phyloP scores from a whole-genome alignment of 2,113 vertebrate species.

The Arenaria interpres region DNA sequence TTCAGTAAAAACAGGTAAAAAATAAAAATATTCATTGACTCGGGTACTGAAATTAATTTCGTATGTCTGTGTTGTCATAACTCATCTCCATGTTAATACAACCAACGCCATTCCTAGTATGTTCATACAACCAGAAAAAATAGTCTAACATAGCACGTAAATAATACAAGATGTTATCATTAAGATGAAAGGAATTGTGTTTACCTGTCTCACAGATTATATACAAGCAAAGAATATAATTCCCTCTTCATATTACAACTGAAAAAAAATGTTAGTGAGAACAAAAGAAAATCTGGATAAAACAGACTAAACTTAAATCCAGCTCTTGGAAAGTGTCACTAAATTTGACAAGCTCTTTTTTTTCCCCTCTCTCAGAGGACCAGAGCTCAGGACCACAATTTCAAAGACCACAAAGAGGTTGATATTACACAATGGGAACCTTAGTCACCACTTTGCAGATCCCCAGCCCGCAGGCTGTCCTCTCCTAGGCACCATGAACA shows the following conservation, averaged over 20 bases:
- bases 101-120: neutral
- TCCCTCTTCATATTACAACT: neutral
- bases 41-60: neutral
- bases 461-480: neutral
- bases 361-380: neutral
- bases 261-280: neutral
- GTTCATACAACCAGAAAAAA: neutral
- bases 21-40: neutral
- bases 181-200: neutral
- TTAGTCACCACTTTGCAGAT: neutral
- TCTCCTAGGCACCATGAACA: neutral
- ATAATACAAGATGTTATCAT: neutral
- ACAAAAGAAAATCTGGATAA: neutral
- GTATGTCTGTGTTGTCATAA: neutral
- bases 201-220: neutral
- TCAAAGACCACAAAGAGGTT: neutral
- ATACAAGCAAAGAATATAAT: neutral
- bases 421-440: neutral
- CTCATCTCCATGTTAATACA: neutral
- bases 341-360: neutral
- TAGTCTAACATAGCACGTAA: neutral
- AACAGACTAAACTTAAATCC: neutral
- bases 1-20: neutral
- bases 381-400: neutral
- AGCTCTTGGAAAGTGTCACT: neutral